These are phyloP conservation scores for Didymodactylos carnosus DNA, from an alignment of 2,888 invertebrate species.

Conservation along the genomic window DNA sequence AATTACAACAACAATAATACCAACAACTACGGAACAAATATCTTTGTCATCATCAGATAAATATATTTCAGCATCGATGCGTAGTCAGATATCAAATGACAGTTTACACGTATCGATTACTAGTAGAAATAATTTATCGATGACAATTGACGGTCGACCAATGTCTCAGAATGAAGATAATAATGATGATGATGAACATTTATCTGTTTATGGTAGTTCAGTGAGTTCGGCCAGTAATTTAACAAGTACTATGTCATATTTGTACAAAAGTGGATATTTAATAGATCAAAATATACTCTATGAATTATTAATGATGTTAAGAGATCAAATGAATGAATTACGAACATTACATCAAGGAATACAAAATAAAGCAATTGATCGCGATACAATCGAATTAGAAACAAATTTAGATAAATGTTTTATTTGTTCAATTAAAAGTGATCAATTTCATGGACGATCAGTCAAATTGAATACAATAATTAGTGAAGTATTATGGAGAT, in stretches of 20 bases:
- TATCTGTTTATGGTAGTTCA: background rate
- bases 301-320: background rate
- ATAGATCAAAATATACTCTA: background rate
- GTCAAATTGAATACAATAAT: constrained; percentile 36
- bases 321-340: background rate
- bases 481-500: constrained; percentile 51
- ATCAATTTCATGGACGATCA: constrained; percentile 15
- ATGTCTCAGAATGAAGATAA: background rate
- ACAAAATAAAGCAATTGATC: background rate
- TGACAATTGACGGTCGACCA: background rate
- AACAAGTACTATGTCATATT: background rate
- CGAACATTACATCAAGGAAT: background rate
- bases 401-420: background rate
- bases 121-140: background rate
- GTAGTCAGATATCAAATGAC: background rate
- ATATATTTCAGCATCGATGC: background rate
- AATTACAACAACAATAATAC: constrained; percentile 28
- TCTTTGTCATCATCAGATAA: background rate
- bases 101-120: background rate
- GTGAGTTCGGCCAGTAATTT: background rate
- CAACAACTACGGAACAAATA: constrained; percentile 17
- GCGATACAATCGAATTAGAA: background rate
- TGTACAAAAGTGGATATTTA: background rate
- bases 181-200: background rate
- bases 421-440: constrained; percentile 36